Evolutionary conservation across 2,888 invertebrate genomes (phyloP).

Genomic region (Slavum lentiscoides): DNA sequence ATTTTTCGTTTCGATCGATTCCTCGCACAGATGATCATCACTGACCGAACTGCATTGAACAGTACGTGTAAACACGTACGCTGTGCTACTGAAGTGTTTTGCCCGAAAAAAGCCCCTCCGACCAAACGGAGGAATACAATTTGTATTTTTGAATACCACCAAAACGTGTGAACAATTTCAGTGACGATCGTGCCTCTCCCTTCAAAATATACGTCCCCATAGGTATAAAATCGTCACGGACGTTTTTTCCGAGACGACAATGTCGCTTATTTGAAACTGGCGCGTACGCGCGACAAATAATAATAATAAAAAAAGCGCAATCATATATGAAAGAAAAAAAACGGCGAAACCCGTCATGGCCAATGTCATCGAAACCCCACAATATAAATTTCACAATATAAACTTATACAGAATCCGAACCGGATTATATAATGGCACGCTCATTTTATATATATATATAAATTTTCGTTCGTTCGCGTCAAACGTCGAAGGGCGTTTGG

Average conservation of each 20-base stretch:
- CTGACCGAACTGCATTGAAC: no score
- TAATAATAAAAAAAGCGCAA: not conserved
- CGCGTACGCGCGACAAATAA: not conserved
- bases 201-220: not conserved
- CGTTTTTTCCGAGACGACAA: not conserved
- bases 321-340: not conserved
- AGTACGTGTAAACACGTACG: no score
- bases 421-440: not conserved
- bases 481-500: constrained; percentile 37
- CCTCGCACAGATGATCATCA: no score
- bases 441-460: not conserved
- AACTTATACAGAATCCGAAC: not conserved
- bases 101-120: no score
- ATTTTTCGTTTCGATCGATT: no score
- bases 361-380: constrained; percentile 46
- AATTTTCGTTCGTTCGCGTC: constrained; percentile 3
- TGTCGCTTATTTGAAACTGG: not conserved
- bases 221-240: not conserved
- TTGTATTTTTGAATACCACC: no score
- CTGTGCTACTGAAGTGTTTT: no score
- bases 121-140: no score
- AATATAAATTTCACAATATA: not conserved
- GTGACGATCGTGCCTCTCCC: no score
- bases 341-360: constrained; percentile 21
- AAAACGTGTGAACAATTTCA: no score